phyloP scores from a whole-genome alignment of 1,140 invertebrate genomes.

The Leptonema lineaticorne region DNA sequence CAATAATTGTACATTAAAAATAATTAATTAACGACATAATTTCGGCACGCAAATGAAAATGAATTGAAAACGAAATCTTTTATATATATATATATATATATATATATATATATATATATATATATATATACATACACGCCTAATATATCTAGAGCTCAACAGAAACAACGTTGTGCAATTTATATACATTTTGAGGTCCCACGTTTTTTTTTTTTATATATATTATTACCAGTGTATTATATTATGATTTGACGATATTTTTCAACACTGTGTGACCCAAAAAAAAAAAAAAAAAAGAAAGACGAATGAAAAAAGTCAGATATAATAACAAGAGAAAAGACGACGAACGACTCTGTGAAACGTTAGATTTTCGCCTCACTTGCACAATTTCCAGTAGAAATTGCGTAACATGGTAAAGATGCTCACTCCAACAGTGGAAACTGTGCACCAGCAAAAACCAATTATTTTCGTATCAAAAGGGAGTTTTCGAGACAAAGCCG shows the following conservation, averaged over 20 bases:
- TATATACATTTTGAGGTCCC: not conserved
- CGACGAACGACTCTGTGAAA: no score
- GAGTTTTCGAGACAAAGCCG: not conserved
- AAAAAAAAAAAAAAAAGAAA: no score
- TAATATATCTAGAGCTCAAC: not conserved
- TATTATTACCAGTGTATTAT: no score
- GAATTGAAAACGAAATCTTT: no score
- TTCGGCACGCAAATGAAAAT: no score
- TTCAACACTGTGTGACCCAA: no score
- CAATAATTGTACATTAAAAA: no score
- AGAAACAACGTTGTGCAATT: not conserved
- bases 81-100: not conserved
- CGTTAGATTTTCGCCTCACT: not conserved
- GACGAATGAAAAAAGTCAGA: no score
- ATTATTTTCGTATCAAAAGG: not conserved
- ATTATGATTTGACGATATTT: no score
- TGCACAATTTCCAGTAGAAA: not conserved
- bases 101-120: not conserved
- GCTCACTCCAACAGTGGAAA: not conserved
- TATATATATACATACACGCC: not conserved
- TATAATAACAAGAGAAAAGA: no score
- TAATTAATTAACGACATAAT: no score
- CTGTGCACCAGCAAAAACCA: not conserved
- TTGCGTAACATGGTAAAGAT: slow-evolving; percentile 11
- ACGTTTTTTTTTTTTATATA: not conserved